These are phyloP conservation scores for Plutomurus gul DNA, from an alignment of 1,140 invertebrate genomes.

Conservation along the genomic window DNA sequence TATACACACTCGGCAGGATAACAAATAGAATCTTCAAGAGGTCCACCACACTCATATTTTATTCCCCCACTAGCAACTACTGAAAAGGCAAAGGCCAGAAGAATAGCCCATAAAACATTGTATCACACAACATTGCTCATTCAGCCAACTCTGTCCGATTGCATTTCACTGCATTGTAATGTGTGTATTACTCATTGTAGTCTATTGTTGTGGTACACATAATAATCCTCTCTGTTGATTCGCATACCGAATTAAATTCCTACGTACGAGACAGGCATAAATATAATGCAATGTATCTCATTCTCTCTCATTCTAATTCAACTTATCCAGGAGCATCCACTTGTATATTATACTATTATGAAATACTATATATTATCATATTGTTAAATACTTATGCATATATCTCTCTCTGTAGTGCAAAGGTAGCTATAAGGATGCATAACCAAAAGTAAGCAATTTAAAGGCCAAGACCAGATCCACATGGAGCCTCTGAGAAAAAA, in stretches of 20 bases:
- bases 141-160: slow-evolving; percentile 1
- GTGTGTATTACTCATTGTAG: background rate
- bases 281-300: background rate
- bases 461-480: slow-evolving; percentile 9
- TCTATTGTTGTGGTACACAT: background rate
- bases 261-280: slow-evolving; percentile 13
- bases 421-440: background rate
- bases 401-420: background rate
- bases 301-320: background rate
- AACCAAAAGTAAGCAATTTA: too few relatives aligned
- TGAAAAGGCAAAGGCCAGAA: slow-evolving; percentile 17
- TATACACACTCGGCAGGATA: background rate
- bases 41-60: background rate
- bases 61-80: background rate
- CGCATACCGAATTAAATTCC: slow-evolving; percentile 31
- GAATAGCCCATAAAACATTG: slow-evolving; percentile 25
- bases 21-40: slow-evolving; percentile 2
- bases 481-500: background rate
- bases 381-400: background rate
- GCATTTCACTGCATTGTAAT: background rate
- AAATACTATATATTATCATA: background rate
- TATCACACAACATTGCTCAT: background rate
- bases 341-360: background rate
- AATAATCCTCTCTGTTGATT: slow-evolving; percentile 19
- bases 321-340: background rate